Base-by-base conservation (phyloP, 1,140 invertebrate species). In the Scaptodrosophila lebanonensis region DNA sequence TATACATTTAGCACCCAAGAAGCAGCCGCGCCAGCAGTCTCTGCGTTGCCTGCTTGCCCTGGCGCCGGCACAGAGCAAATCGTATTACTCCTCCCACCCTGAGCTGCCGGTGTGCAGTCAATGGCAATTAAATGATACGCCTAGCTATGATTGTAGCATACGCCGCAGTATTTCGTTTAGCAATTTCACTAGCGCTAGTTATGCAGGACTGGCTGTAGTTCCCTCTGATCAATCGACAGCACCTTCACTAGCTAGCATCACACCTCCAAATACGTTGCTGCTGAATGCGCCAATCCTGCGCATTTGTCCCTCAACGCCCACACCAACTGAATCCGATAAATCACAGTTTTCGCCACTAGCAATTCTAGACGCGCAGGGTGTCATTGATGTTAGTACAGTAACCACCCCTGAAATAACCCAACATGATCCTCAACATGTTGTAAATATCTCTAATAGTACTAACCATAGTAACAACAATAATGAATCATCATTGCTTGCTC, bases 401-500 rank as follows among this genome's bases (percentile, higher is more conserved):
- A 25, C 3, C 3, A 18, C 52, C 40, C 47, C 51, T 38, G 50
- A 25, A 35, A 18, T 25, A 38, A 50, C 44, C 51, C 47, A 50
- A 53, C 42, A 83, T 76, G 75, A 75, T 53, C 32, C 32, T 16
- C 15, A 18, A 5, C 79, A 61, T 68, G 66, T 53, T 84, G 66
- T 84, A 76, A 66, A 82, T 84, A 76, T 71, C 29, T 72, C 56
- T 82, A 72, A 72, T 84, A 79, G 75, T 79, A 84, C 82, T 84
- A 84, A 84, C 62, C 79, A 79, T 75, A 68, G 79, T 79, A 71
- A 84, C 64, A 67, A 70, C 51, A 73, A 82, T 84, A 82, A 83
- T 77, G 58, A 73, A 62, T 70, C 76, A 70, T 83, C 82, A 84
- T 77, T 84, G 83, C 83, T 84, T 84, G 83, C 76, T 83, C 83